A percentile compares a stretch with the other conserved stretches of the same genome.
Evolutionary conservation across 2,797 vertebrate genomes (phyloP).

Genomic region (Philypnodon macrostomus): DNA sequence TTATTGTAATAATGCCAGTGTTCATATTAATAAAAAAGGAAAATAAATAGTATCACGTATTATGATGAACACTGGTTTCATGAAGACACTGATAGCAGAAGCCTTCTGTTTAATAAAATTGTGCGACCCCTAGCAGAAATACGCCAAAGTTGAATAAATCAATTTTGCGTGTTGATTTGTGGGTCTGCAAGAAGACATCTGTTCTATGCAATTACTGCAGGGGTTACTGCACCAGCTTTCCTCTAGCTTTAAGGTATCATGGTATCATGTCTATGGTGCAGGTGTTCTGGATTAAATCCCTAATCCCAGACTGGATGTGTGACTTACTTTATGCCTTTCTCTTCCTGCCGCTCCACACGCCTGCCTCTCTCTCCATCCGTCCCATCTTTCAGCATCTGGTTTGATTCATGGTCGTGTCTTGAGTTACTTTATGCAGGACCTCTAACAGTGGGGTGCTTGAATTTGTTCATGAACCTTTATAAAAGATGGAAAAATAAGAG

Average conservation of each 20-base stretch:
- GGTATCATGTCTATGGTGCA: neutral
- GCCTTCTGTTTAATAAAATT: too few species aligned
- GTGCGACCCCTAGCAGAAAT: too few species aligned
- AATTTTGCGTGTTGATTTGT: neutral
- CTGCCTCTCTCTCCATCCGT: slow-evolving; percentile 16
- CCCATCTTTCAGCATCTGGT: slow-evolving; percentile 44
- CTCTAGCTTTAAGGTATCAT: neutral
- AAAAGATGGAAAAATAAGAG: slow-evolving; percentile 23
- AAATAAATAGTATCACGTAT: too few species aligned
- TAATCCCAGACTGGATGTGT: neutral
- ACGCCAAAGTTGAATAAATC: too few species aligned
- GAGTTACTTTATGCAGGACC: slow-evolving; percentile 48
- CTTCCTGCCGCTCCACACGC: neutral
- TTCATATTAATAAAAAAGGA: too few species aligned
- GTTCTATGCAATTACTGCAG: neutral
- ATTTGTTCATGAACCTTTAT: slow-evolving; percentile 28
- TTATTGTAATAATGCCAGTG: too few species aligned
- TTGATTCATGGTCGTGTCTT: slow-evolving; percentile 50
- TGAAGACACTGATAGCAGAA: too few species aligned
- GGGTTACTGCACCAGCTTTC: neutral
- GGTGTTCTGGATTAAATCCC: slow-evolving; percentile 11
- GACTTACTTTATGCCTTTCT: neutral
- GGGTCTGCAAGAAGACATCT: neutral
- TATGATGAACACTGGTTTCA: too few species aligned
- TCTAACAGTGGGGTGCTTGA: slow-evolving; percentile 36